phyloP scores from a whole-genome alignment of 2,113 vertebrate genomes.

The Centropus unirufus region DNA sequence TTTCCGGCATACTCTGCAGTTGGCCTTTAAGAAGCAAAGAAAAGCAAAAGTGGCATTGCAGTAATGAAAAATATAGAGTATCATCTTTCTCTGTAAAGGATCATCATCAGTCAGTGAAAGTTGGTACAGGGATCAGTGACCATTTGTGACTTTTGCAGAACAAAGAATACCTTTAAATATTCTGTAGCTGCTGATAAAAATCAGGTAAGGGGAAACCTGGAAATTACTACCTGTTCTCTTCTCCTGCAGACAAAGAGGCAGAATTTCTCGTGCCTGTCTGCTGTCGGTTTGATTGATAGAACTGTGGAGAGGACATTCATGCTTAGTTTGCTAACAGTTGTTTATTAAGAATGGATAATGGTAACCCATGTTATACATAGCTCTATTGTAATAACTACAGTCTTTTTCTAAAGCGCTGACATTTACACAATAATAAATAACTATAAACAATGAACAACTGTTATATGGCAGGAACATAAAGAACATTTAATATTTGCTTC shows the following conservation, averaged over 20 bases:
- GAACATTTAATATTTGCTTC: not conserved
- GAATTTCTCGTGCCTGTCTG: not conserved
- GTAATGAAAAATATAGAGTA: not conserved
- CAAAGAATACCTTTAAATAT: slow-evolving; percentile 22
- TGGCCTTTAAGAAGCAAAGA: not conserved
- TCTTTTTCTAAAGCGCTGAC: not conserved
- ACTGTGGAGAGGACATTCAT: slow-evolving; percentile 7
- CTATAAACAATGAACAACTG: not conserved
- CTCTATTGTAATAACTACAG: not conserved
- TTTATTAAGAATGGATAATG: slow-evolving; percentile 27
- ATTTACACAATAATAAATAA: not conserved
- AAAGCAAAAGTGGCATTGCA: not conserved
- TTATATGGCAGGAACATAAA: not conserved
- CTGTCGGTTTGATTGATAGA: slow-evolving; percentile 31
- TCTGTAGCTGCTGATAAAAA: slow-evolving; percentile 7
- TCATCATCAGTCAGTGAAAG: not conserved
- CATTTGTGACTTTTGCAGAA: not conserved
- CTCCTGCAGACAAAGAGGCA: not conserved
- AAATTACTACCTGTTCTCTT: slow-evolving; percentile 7
- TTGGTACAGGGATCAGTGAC: not conserved
- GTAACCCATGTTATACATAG: not conserved
- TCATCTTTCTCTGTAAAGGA: not conserved
- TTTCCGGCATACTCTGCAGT: not conserved
- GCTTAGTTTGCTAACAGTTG: slow-evolving; percentile 31
- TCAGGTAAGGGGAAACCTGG: slow-evolving; percentile 26